Evolutionary conservation across 2,888 invertebrate species (phyloP), one percentile per base, ranked within the genome.

Genomic region (Masnerella sp.): DNA sequence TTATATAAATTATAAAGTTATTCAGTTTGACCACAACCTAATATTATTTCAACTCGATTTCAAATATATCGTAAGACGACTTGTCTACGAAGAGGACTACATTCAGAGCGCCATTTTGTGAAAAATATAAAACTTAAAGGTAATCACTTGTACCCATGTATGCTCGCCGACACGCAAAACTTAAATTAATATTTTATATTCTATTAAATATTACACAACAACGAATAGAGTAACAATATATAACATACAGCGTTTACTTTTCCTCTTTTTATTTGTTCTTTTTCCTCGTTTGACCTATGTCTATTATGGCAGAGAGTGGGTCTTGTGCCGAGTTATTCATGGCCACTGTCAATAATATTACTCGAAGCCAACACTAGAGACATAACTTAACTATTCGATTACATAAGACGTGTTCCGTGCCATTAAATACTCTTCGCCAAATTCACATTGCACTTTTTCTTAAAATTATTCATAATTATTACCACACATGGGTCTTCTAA

Each of bases 261-360:
- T 49, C n/a, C 32, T 54, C 25, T n/a, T 43, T 34, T 9, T 45
- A 15, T 11, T 22, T 17, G 8, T 20, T 12, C 32, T 28, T 30
- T 12, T 42, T 30, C 40, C 28, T 43, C 9, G 8, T 77, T 78
- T 72, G 75, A 80, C 76, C 77, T 81, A 81, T 17, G 72, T 78
- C 78, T 82, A 80, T 58, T 81, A 82, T 81, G 83, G 83, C 82
- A 81, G 75, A 81, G 77, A 71, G 77, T 81, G 78, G 79, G 77
- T 80, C 79, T 76, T 80, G 79, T 81, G 83, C 81, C 81, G 82
- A 83, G 82, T 79, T 82, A 81, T 80, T 80, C 78, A 79, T 81
- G 79, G 81, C 82, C 78, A 81, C 83, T 81, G 83, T 83, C 83
- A 77, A 76, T 77, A 78, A 61, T 52, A 74, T 78, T 83, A 71